Evolutionary conservation across 2,113 vertebrate genomes (phyloP).

Genomic region (Pyrgilauda ruficollis): DNA sequence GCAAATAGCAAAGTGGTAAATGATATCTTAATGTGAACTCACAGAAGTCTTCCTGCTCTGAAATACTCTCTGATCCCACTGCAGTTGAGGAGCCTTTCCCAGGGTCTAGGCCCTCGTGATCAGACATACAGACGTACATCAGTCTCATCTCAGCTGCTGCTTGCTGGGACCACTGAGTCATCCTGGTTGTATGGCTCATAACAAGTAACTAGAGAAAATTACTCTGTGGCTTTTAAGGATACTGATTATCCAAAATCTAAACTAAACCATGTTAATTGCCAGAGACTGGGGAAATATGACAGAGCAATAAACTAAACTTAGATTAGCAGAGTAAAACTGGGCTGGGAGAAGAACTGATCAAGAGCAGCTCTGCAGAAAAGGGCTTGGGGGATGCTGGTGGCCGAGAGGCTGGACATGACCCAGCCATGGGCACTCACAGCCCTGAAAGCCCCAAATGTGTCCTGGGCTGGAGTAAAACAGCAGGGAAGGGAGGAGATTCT

Average conservation of each 20-base stretch:
- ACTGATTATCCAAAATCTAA: not conserved
- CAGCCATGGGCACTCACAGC: too few relatives aligned
- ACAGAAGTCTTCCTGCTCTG: not conserved
- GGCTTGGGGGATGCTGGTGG: not conserved
- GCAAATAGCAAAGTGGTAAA: not conserved
- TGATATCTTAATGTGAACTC: not conserved
- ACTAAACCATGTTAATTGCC: not conserved
- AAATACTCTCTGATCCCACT: not conserved
- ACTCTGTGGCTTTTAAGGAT: not conserved
- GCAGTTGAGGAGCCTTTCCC: not conserved
- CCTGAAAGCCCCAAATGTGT: not conserved
- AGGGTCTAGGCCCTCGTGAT: not conserved
- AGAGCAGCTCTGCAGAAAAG: not conserved
- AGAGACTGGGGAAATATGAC: not conserved
- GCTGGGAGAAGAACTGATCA: not conserved
- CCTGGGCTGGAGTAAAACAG: not conserved
- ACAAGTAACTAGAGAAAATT: not conserved
- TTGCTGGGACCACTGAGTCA: not conserved
- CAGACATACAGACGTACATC: rapidly evolving
- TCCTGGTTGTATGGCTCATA: rapidly evolving
- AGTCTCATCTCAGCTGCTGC: not conserved
- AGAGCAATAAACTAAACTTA: not conserved
- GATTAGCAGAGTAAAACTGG: not conserved
- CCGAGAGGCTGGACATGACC: not conserved
- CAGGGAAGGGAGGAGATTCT: not conserved